phyloP scores from a whole-genome alignment of 2,797 vertebrate genomes.

The Myotis pilosus region DNA sequence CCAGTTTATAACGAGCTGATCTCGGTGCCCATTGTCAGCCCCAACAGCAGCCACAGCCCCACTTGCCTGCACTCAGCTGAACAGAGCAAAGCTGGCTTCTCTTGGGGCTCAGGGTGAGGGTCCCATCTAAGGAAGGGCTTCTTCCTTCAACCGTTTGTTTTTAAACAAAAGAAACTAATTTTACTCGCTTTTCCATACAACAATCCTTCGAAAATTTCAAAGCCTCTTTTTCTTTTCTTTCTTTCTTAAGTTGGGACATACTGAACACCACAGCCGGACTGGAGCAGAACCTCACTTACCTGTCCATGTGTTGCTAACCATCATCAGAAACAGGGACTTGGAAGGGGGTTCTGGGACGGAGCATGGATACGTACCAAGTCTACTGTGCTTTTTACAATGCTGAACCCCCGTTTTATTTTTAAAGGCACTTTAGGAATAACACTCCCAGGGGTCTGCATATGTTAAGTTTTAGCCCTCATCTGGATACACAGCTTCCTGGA shows the following conservation, averaged over 20 bases:
- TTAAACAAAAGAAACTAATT: background rate
- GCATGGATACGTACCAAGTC: background rate
- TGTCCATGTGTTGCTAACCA: slow-evolving; percentile 3
- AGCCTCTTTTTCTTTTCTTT: background rate
- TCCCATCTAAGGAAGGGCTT: background rate
- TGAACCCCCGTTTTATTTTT: background rate
- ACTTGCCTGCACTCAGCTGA: accelerated
- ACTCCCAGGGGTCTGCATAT: background rate
- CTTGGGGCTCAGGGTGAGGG: background rate
- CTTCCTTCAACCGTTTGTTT: background rate
- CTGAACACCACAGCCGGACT: background rate
- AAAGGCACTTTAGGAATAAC: background rate
- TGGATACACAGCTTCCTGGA: background rate
- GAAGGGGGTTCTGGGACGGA: background rate
- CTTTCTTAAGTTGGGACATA: background rate
- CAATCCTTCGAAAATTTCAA: background rate
- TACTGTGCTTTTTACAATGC: background rate
- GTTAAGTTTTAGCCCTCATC: background rate
- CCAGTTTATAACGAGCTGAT: background rate
- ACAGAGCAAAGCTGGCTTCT: background rate
- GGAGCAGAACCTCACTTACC: background rate
- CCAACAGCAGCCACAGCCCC: no score
- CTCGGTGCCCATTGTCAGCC: background rate
- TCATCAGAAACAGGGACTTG: background rate
- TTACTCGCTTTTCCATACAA: background rate